A percentile compares a stretch with the other conserved stretches of the same genome.
phyloP scores from a whole-genome alignment of 1,140 invertebrate species.

The Planococcus citri region DNA sequence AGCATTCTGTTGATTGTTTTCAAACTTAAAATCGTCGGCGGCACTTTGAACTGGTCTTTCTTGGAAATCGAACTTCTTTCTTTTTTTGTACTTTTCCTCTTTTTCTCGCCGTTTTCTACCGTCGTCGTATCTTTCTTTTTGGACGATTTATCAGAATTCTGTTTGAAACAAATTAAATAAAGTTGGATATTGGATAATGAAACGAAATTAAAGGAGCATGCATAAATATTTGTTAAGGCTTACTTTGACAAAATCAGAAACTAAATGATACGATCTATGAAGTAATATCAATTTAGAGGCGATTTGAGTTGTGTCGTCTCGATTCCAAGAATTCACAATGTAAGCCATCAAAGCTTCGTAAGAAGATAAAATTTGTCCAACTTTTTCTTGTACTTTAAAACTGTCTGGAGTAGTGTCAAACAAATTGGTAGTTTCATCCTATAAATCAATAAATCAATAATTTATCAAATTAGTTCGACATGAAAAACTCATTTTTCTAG shows the following conservation, averaged over 20 bases:
- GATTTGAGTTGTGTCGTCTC: constrained; percentile 20
- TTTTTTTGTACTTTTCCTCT: constrained; percentile 24
- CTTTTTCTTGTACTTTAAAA: constrained; percentile 25
- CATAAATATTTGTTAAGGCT: too few species aligned
- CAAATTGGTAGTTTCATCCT: constrained; percentile 26
- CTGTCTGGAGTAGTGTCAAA: constrained; percentile 24
- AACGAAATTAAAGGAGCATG: too few species aligned
- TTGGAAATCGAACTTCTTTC: neutral
- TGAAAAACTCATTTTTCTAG: neutral
- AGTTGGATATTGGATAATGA: too few species aligned
- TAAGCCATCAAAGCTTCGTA: constrained; percentile 29
- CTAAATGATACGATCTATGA: constrained; percentile 25
- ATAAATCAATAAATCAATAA: neutral
- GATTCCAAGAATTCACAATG: constrained; percentile 25
- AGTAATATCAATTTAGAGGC: constrained; percentile 24
- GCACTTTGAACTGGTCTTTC: constrained; percentile 1
- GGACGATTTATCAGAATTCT: constrained; percentile 23
- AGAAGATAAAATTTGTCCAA: constrained; percentile 24
- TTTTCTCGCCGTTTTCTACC: constrained; percentile 16
- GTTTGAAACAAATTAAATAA: neutral
- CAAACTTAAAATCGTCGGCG: constrained; percentile 15
- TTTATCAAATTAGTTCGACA: neutral
- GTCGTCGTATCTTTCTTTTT: constrained; percentile 25
- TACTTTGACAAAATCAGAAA: constrained; percentile 28
- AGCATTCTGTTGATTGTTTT: neutral